Conservation (phyloP, 2,113 vertebrate species). For the Oncorhynchus kisutch region DNA sequence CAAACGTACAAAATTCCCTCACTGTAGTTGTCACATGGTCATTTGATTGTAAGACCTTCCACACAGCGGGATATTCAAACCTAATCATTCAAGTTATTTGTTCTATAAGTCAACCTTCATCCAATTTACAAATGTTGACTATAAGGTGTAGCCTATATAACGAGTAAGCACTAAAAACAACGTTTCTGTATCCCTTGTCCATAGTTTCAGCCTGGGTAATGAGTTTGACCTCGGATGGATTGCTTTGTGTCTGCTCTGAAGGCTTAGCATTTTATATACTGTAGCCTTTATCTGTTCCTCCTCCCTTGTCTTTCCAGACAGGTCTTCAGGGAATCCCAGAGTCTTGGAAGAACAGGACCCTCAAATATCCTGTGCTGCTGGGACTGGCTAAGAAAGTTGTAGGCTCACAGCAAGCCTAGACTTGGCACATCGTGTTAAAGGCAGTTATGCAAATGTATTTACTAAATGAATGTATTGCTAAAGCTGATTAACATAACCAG, state of each 20-base stretch:
- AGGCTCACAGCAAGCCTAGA: constrained; percentile 30
- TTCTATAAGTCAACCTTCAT: neutral
- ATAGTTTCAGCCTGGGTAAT: neutral
- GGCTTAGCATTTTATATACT: neutral
- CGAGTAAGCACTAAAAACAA: neutral
- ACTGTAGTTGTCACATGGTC: neutral
- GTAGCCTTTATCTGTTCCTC: neutral
- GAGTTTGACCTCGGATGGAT: neutral
- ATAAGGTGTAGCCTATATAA: neutral
- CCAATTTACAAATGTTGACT: neutral
- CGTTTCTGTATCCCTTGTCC: neutral
- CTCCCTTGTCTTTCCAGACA: constrained; percentile 52
- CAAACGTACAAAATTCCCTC: too few relatives aligned
- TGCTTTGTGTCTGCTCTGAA: neutral
- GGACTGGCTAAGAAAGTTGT: constrained; percentile 53
- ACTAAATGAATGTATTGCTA: neutral
- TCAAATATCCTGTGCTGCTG: constrained; percentile 63
- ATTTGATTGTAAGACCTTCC: neutral
- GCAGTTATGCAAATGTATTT: neutral
- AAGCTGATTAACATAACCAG: neutral
- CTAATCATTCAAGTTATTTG: neutral
- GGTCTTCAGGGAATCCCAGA: constrained; percentile 66
- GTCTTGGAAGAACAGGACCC: constrained; percentile 64
- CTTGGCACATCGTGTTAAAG: neutral
- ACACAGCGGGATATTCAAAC: neutral